A percentile compares a stretch with the other conserved stretches of the same genome.
phyloP scores from a whole-genome alignment of 2,888 invertebrate species.

The Plagiodera versicolora region DNA sequence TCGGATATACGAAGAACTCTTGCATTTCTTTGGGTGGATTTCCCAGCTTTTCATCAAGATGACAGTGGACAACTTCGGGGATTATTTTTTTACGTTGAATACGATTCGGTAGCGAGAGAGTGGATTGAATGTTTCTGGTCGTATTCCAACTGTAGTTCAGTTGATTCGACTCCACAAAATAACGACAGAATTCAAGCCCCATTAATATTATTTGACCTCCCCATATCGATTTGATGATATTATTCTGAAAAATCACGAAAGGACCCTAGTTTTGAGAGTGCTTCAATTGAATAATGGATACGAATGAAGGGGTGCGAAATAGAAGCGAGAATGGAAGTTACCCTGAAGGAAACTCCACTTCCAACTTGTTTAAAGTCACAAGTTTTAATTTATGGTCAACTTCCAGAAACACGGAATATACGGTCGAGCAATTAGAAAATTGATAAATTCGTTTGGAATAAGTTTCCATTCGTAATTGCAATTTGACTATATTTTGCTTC shows the following conservation, averaged over 20 bases:
- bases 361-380: conserved; percentile 41
- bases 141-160: too few relatives aligned
- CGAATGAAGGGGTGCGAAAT: conserved; percentile 32
- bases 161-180: too few relatives aligned
- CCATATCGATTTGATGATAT: conserved; percentile 34
- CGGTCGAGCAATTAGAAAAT: conserved; percentile 43
- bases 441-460: conserved; percentile 31
- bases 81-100: conserved; percentile 8
- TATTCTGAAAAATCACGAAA: conserved; percentile 35
- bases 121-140: conserved; percentile 1
- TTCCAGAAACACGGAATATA: conserved; percentile 41
- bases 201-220: conserved; percentile 25
- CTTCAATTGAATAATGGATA: conserved; percentile 30
- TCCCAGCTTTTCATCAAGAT: conserved; percentile 14
- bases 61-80: conserved; percentile 5
- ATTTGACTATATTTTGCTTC: conserved; percentile 25
- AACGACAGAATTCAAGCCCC: too few relatives aligned
- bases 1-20: conserved; percentile 3
- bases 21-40: conserved; percentile 1
- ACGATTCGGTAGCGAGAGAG: conserved; percentile 2
- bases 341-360: conserved; percentile 32
- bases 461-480: conserved; percentile 25
- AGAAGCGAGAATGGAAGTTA: conserved; percentile 32
- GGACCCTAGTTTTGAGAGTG: conserved; percentile 30
- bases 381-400: conserved; percentile 46